Conservation (phyloP, 2,113 vertebrate genomes). For the Ifrita kowaldi region DNA sequence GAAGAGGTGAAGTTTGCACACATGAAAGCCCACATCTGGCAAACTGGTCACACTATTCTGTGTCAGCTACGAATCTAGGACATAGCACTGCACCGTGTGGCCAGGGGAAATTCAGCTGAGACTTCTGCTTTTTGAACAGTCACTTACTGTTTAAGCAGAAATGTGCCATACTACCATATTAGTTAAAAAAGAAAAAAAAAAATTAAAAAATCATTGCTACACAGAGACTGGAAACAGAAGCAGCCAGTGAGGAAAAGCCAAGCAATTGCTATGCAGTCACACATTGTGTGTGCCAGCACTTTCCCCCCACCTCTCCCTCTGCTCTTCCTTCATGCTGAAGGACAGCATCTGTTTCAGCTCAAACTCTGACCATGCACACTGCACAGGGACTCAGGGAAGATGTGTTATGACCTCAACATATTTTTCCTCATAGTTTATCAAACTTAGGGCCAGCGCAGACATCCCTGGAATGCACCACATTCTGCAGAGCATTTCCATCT, state of each 20-base stretch:
- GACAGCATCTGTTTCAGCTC: constrained; percentile 24
- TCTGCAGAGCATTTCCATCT: not conserved
- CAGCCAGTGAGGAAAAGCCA: not conserved
- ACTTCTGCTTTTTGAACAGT: not conserved
- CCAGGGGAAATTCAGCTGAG: not conserved
- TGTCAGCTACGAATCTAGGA: not conserved
- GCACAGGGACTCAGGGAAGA: not conserved
- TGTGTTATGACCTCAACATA: not conserved
- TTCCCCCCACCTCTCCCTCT: not conserved
- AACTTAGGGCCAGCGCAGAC: not conserved
- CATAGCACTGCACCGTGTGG: not conserved
- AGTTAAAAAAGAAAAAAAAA: not conserved
- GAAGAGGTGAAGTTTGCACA: not conserved
- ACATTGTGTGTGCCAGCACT: rapidly evolving
- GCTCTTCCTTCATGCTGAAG: not conserved
- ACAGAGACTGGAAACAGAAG: not conserved
- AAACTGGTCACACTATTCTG: rapidly evolving
- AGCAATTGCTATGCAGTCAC: rapidly evolving
- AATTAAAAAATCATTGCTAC: not conserved
- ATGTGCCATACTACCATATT: not conserved
- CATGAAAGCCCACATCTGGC: not conserved
- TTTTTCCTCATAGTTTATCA: not conserved
- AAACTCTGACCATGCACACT: not conserved
- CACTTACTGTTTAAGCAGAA: not conserved
- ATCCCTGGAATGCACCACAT: not conserved